A percentile compares a stretch with the other conserved stretches of the same genome.
phyloP scores from a whole-genome alignment of 2,888 invertebrate species.

The Thumatha senex region DNA sequence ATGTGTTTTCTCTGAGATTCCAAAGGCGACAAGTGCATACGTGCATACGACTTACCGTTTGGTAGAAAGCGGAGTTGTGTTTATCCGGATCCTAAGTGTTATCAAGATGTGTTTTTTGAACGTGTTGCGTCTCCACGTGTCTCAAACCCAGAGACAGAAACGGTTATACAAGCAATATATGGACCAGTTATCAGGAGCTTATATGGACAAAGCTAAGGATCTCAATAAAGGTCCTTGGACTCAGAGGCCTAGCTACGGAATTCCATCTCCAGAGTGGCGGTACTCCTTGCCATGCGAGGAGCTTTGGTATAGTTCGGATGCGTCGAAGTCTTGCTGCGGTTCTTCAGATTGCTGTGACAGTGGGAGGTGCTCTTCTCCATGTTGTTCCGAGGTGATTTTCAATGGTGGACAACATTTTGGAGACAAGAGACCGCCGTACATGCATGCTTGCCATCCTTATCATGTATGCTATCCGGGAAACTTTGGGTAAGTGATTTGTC shows the following conservation, averaged over 20 bases:
- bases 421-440: constrained; percentile 55
- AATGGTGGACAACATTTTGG: constrained; percentile 78
- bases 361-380: constrained; percentile 75
- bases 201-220: constrained; percentile 71
- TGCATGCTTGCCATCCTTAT: constrained; percentile 59
- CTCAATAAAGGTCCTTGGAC: constrained; percentile 60
- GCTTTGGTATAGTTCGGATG: constrained; percentile 60
- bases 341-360: constrained; percentile 68
- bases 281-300: constrained; percentile 64
- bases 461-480: constrained; percentile 74
- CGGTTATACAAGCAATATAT: constrained; percentile 78
- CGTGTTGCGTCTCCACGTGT: constrained; percentile 80
- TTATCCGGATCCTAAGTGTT: constrained; percentile 44
- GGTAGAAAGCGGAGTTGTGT: constrained; percentile 51
- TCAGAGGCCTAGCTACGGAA: constrained; percentile 50
- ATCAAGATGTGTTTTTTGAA: constrained; percentile 83
- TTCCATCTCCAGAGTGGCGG: constrained; percentile 64
- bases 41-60: constrained; percentile 61
- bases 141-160: constrained; percentile 78
- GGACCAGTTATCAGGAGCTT: constrained; percentile 75
- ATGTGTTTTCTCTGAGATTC: constrained; percentile 67
- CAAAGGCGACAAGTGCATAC: constrained; percentile 37
- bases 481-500: constrained; percentile 65
- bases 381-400: constrained; percentile 80
- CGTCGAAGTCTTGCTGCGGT: constrained; percentile 58